Conservation (phyloP, 2,113 vertebrate species). For the Labrus mixtus region DNA sequence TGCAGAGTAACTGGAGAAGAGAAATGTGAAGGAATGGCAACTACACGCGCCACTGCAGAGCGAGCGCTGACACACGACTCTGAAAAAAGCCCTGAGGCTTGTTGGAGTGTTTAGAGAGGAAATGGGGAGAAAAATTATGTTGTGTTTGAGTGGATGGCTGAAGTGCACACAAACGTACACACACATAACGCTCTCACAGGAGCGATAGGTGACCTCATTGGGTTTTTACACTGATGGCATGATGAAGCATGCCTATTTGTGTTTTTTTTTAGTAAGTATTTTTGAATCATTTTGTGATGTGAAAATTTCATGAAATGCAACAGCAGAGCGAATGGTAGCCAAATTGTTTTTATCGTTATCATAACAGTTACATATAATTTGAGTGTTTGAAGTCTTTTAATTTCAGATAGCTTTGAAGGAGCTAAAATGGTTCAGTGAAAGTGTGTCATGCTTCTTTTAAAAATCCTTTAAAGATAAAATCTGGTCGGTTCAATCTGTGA, state of each 20-base stretch:
- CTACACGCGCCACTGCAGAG: conserved; percentile 44
- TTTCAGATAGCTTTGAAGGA: neutral
- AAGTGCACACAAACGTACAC: neutral
- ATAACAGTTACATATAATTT: neutral
- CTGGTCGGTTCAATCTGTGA: neutral
- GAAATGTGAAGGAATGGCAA: conserved; percentile 37
- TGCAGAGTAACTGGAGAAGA: conserved; percentile 27
- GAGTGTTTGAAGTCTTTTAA: conserved; percentile 8
- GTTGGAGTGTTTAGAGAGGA: conserved; percentile 31
- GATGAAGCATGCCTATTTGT: neutral
- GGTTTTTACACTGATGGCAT: conserved; percentile 17
- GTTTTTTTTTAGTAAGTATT: too few relatives aligned
- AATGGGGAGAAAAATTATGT: conserved; percentile 37
- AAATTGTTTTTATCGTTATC: neutral
- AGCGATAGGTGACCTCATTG: conserved; percentile 12
- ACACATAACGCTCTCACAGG: conserved; percentile 5
- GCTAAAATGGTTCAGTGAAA: neutral
- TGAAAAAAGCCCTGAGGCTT: conserved; percentile 21
- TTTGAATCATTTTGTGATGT: neutral
- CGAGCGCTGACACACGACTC: conserved; percentile 57
- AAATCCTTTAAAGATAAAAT: conserved; percentile 19
- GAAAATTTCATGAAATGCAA: neutral
- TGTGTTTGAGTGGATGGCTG: conserved; percentile 33
- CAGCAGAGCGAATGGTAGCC: too few relatives aligned
- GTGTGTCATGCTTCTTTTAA: neutral